phyloP scores from a whole-genome alignment of 2,888 invertebrate genomes.

The Cosmopolites sordidus region DNA sequence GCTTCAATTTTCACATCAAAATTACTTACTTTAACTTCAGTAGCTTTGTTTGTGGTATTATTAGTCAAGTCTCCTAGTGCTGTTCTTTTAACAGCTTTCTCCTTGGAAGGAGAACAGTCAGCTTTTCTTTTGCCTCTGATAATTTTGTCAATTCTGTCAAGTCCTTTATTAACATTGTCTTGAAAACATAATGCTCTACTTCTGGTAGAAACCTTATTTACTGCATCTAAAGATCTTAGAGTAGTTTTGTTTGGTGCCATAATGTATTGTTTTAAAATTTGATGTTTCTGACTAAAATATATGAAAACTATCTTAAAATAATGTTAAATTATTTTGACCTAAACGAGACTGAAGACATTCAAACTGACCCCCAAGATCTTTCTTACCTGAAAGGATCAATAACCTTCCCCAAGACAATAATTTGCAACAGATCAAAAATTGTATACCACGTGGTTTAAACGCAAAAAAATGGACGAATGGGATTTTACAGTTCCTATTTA shows the following conservation, averaged over 20 bases:
- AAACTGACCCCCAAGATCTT: too few relatives aligned
- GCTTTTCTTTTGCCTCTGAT: conserved; percentile 71
- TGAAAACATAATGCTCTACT: conserved; percentile 42
- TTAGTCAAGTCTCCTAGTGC: conserved; percentile 67
- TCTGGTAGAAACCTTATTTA: conserved; percentile 50
- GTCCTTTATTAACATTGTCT: conserved; percentile 12
- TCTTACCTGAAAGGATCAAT: not conserved
- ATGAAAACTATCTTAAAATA: too few relatives aligned
- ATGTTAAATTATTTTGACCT: too few relatives aligned
- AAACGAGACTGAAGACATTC: too few relatives aligned
- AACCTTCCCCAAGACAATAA: not conserved
- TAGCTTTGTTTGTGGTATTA: conserved; percentile 16
- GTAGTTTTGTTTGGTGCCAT: conserved; percentile 40
- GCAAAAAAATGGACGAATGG: too few relatives aligned
- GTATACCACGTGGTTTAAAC: not conserved
- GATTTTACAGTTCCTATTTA: too few relatives aligned
- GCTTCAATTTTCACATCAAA: not conserved
- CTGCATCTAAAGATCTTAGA: conserved; percentile 32
- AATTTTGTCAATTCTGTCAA: conserved; percentile 33
- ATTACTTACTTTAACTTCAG: conserved; percentile 13
- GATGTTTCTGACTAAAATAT: not conserved
- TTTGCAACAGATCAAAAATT: not conserved
- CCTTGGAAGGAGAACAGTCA: conserved; percentile 71
- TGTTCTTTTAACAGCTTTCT: conserved; percentile 71
- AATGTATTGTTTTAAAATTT: not conserved